These are phyloP conservation scores for Pao palembangensis DNA, from an alignment of 2,113 vertebrate genomes.

Conservation along the genomic window DNA sequence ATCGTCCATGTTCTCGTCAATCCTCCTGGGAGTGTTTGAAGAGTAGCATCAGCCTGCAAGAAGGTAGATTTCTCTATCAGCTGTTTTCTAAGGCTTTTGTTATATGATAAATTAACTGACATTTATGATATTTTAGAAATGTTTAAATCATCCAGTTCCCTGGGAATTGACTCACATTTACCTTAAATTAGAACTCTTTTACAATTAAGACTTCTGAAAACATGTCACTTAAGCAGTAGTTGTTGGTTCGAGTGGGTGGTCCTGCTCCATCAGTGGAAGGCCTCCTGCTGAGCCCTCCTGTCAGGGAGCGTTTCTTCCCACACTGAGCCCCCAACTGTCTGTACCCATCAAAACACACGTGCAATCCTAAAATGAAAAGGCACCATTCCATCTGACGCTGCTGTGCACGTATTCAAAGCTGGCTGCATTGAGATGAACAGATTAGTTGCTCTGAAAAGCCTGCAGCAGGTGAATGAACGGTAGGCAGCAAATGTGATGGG, in stretches of 20 bases:
- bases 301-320: not conserved
- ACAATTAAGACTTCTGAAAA: not conserved
- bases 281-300: not conserved
- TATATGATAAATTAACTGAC: not conserved
- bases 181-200: too few species aligned
- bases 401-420: not conserved
- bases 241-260: not conserved
- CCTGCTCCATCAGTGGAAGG: not conserved
- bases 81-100: not conserved
- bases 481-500: too few species aligned
- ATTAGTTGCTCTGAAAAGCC: not conserved
- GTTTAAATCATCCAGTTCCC: too few species aligned
- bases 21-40: slow-evolving; percentile 7
- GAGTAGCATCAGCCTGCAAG: slow-evolving; percentile 19
- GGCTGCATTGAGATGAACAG: not conserved
- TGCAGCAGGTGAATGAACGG: too few species aligned
- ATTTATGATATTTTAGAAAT: too few species aligned
- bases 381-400: not conserved
- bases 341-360: not conserved
- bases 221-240: not conserved
- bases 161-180: too few species aligned
- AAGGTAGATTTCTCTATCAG: not conserved
- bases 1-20: not conserved
- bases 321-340: not conserved
- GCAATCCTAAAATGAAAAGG: not conserved